Base-by-base conservation (phyloP, 2,888 invertebrate species). In the Atherix ibis region DNA sequence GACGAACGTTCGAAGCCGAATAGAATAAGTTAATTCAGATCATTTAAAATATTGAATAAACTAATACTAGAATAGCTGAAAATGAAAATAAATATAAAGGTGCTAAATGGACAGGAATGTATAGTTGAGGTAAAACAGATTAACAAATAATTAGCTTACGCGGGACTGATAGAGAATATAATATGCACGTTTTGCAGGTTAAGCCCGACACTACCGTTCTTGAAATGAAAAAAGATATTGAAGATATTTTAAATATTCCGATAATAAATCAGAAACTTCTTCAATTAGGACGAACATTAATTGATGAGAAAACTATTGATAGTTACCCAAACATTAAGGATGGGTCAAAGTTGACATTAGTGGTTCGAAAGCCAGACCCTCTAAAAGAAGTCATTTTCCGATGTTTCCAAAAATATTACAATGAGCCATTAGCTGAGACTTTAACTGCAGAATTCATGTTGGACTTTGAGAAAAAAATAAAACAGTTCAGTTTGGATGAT, bases 1-100 rank as follows among this genome's bases (percentile, higher is more conserved):
- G n/a, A n/a, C n/a, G n/a, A n/a, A n/a, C n/a, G n/a, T n/a, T n/a
- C n/a, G n/a, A n/a, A n/a, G n/a, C n/a, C n/a, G n/a, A n/a, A n/a
- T n/a, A n/a, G n/a, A n/a, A n/a, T n/a, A n/a, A n/a, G n/a, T n/a
- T n/a, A n/a, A n/a, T n/a, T n/a, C n/a, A n/a, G n/a, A n/a, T n/a
- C n/a, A n/a, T n/a, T n/a, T n/a, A n/a, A n/a, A n/a, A n/a, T n/a
- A n/a, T n/a, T n/a, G n/a, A n/a, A n/a, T n/a, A n/a, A n/a, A n/a
- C n/a, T n/a, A n/a, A n/a, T n/a, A n/a, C n/a, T n/a, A n/a, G n/a
- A n/a, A 27, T n/a, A 13, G n/a, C 14, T 4, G n/a, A 35, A 9
- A 26, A 81, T 82, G 81, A 74, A 77, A 64, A 62, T 82, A 42
- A 70, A 64, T 46, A 68, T 82, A 34, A 82, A 81, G 64, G 72